phyloP scores from a whole-genome alignment of 2,113 vertebrate genomes.

The Petrocephalus microphthalmus region DNA sequence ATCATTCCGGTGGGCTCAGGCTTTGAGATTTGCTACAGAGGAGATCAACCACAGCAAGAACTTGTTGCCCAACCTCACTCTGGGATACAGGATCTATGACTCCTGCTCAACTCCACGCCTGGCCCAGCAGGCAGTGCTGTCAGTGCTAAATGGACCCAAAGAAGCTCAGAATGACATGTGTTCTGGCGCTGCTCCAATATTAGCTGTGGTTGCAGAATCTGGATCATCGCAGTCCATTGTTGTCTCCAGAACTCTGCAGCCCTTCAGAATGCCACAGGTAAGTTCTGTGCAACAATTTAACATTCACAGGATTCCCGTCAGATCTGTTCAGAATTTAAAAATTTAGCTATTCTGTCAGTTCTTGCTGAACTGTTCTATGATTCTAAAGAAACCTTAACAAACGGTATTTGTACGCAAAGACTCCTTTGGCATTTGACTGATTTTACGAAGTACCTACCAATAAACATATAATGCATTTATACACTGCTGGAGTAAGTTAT shows the following conservation, averaged over 20 bases:
- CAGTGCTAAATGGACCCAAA: slow-evolving; percentile 35
- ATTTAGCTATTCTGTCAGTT: background rate
- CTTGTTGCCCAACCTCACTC: slow-evolving; percentile 52
- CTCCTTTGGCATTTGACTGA: background rate
- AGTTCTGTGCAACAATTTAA: background rate
- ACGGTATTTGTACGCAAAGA: background rate
- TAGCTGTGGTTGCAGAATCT: slow-evolving; percentile 42
- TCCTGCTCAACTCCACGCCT: slow-evolving; percentile 47
- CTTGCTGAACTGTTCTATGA: background rate
- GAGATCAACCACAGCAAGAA: slow-evolving; percentile 55
- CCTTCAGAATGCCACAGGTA: slow-evolving; percentile 65
- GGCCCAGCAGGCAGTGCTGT: slow-evolving; percentile 37
- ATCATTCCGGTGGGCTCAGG: slow-evolving; percentile 48
- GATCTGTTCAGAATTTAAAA: background rate
- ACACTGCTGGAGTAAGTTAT: background rate
- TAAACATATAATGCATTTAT: background rate
- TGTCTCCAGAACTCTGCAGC: slow-evolving; percentile 59
- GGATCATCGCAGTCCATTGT: slow-evolving; percentile 57
- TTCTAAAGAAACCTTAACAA: background rate
- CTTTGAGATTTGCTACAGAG: slow-evolving; percentile 60
- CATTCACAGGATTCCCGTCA: background rate
- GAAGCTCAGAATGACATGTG: slow-evolving; percentile 31
- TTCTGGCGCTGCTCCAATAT: slow-evolving; percentile 24
- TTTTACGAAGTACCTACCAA: background rate
- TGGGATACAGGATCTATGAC: slow-evolving; percentile 65